Percentiles rank a stretch among this genome's conserved stretches.
Evolutionary conservation across 1,140 invertebrate genomes (phyloP).

Genomic region (Macrocentrus cingulum): DNA sequence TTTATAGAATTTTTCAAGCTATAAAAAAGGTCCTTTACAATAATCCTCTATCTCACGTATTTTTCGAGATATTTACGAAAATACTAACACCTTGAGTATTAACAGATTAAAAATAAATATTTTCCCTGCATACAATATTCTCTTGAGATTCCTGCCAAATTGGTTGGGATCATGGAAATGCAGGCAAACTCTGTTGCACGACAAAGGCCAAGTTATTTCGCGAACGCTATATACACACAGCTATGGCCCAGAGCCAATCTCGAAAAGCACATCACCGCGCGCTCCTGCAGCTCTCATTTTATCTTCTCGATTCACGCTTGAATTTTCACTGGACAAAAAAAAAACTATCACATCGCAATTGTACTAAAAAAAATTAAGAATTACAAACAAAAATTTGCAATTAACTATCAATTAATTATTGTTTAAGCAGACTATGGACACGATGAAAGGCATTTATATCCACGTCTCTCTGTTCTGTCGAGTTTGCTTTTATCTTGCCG

Average conservation of each 20-base stretch:
- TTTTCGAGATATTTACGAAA: too few relatives aligned
- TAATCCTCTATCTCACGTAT: too few relatives aligned
- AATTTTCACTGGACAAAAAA: background rate
- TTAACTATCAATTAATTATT: background rate
- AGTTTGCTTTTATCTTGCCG: background rate
- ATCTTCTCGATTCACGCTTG: too few relatives aligned
- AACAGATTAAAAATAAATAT: background rate
- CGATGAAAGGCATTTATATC: slow-evolving; percentile 5
- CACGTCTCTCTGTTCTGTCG: background rate
- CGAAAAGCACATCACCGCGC: slow-evolving; percentile 3
- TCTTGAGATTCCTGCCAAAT: background rate
- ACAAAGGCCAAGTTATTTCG: slow-evolving; percentile 15
- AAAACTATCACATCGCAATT: background rate
- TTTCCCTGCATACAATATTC: too few relatives aligned
- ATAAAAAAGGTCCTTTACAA: too few relatives aligned
- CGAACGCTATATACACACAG: slow-evolving; percentile 15
- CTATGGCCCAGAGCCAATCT: slow-evolving; percentile 24
- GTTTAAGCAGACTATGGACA: too few relatives aligned
- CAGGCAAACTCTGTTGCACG: background rate
- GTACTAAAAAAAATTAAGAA: background rate
- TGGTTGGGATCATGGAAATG: background rate
- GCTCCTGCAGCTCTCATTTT: too few relatives aligned
- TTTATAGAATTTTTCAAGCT: too few relatives aligned
- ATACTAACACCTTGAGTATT: too few relatives aligned
- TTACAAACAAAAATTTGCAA: background rate